Base-by-base conservation (phyloP, 2,113 vertebrate species). In the Charadrius vociferus region DNA sequence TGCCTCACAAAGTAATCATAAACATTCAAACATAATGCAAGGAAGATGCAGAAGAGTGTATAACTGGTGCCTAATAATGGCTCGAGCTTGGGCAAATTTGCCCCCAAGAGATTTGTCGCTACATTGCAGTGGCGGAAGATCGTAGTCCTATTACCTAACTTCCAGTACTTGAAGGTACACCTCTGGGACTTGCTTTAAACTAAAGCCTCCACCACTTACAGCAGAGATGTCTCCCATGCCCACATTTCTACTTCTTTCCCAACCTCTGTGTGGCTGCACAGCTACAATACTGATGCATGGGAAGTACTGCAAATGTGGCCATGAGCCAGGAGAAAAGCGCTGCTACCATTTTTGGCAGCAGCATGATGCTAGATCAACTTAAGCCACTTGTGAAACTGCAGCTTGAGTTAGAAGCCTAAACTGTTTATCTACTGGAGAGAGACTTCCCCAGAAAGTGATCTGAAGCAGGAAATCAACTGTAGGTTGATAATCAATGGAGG, bases 211-310 rank as follows among this genome's bases (percentile, higher is more conserved):
- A 30, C 12, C 29, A 21, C 30, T 10, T 10, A 66, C 43, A 63
- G 14, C 23, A 67, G 14, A 49, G 27, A 16, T 3, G 1, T 29
- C 52, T 37, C 73, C 20, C 32, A 37, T 3, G 8, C 22, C 34
- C 53, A 37, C 19, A 10, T 77, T 53, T 49, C 49, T 43, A 5
- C 56, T 59, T 47, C 59, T 20, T 43, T 49, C 30, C 37, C 1
- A 1, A 30, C 3, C 52, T 30, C 36, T 41, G 47, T 11, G 29
- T 34, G 36, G 58, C 30, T 37, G 37, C 15, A 43, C 41, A 50
- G 77, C 24, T 37, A 18, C 32, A 43, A 14, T 2, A 8, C 1
- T 58, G 59, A 63, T 0, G 0, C 49, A 36, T 24, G 24, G 34
- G 49, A 84, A 58, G 62, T 12, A 26, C 0, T 75, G 36, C 16